Evolutionary conservation across 1,140 invertebrate genomes (phyloP), one percentile per base, ranked within the genome.

Genomic region (Penaeus japonicus): DNA sequence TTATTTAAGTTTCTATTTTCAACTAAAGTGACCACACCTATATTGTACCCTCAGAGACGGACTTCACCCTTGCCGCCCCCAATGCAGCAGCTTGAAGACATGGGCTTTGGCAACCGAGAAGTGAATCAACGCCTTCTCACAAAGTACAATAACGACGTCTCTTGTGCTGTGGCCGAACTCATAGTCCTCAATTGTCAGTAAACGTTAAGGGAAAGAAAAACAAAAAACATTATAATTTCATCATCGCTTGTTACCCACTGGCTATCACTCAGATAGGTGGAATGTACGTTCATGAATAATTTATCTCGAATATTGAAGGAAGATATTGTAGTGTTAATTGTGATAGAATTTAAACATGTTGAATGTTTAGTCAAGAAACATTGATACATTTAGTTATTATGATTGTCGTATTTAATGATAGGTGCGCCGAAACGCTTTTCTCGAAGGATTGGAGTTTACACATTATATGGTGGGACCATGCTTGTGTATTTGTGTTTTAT

Each of bases 81-180:
- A n/a, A n/a, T 88, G 65, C 87, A 88, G 55, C 87, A 88, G 35
- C 87, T 88, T 15, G 80, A 70, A 77, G 87, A 88, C 70, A 88
- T 88, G 87, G 87, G 87, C 24, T 88, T 88, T 79, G 59, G 27
- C 79, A 88, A 88, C 81, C 53, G 39, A 53, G 87, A 88, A 47
- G 81, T 88, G 22, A 88, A 88, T 24, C 65, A 84, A 47, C 70
- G 65, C 17, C 87, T 88, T 53, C 87, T 88, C 62, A 88, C 81
- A 30, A 88, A 88, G 80, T 88, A 88, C 53, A 83, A 88, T 55
- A 83, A 83, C 84, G 87, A 88, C 53, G 87, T 88, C 10, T 70
- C 87, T 2, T 78, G 87, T 84, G 87, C 87, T 59, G 87, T 88
- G 30, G 87, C 87, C n/a, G 87, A 88, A 57, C 87, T 88, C 59